Evolutionary conservation across 2,113 vertebrate species (phyloP).

Genomic region (Condylura cristata): DNA sequence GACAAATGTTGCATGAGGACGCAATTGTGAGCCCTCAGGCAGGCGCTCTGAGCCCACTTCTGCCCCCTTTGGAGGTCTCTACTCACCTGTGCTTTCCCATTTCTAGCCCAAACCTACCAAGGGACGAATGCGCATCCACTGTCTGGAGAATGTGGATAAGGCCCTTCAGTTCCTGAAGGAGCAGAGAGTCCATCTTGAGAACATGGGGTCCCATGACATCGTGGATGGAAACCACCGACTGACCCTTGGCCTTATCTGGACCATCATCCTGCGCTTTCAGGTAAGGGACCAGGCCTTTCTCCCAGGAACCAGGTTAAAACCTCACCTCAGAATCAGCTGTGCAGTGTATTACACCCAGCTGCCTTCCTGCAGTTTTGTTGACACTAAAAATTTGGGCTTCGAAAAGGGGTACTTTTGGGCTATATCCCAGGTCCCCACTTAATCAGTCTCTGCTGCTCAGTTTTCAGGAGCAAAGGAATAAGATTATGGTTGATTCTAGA

Average conservation of each 20-base stretch:
- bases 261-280: conserved; percentile 98
- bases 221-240: conserved; percentile 98
- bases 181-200: conserved; percentile 97
- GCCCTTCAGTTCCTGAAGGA: conserved; percentile 98
- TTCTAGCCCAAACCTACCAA: conserved; percentile 96
- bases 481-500: not conserved
- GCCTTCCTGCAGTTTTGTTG: not conserved
- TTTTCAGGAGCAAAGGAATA: not conserved
- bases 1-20: not conserved
- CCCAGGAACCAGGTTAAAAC: not conserved
- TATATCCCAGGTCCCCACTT: not conserved
- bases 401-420: not conserved
- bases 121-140: conserved; percentile 98
- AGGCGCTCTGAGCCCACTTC: not conserved
- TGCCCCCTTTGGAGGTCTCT: not conserved
- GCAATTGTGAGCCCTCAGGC: not conserved
- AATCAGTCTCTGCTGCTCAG: not conserved
- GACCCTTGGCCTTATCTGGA: conserved; percentile 97
- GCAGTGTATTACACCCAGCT: not conserved
- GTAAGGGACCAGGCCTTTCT: conserved; percentile 78
- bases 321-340: not conserved
- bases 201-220: conserved; percentile 98
- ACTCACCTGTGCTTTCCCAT: not conserved
- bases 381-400: not conserved
- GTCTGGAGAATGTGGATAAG: conserved; percentile 98